Percentiles rank a stretch among this genome's conserved stretches.
Conservation (phyloP, 2,113 vertebrate genomes). For the Nipponia nippon region DNA sequence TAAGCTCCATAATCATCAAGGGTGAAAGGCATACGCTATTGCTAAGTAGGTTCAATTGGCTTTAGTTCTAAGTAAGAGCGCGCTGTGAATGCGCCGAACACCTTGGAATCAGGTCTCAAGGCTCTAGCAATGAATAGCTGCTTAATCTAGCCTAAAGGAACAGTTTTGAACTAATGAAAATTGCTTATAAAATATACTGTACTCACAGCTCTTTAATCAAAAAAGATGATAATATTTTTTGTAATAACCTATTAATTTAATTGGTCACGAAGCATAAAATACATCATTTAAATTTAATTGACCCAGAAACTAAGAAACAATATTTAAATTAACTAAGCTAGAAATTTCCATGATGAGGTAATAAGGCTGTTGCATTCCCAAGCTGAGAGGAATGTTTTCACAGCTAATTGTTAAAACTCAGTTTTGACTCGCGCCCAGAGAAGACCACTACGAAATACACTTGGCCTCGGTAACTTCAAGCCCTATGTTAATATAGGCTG, state of each 20-base stretch:
- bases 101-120: constrained; percentile 89
- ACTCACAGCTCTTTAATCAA: constrained; percentile 97
- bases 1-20: constrained; percentile 94
- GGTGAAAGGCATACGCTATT: constrained; percentile 92
- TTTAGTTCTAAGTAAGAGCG: constrained; percentile 97
- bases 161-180: constrained; percentile 97
- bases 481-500: constrained; percentile 25
- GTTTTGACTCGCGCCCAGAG: constrained; percentile 62
- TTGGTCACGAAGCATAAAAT: constrained; percentile 98
- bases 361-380: constrained; percentile 78
- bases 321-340: constrained; percentile 91
- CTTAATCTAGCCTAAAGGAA: constrained; percentile 96
- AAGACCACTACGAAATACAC: constrained; percentile 38
- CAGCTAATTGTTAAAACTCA: constrained; percentile 77
- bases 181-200: constrained; percentile 99
- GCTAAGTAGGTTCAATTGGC: constrained; percentile 98
- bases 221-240: constrained; percentile 89
- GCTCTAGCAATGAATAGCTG: constrained; percentile 87
- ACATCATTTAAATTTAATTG: constrained; percentile 99
- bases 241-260: constrained; percentile 99
- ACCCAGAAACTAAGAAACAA: constrained; percentile 97
- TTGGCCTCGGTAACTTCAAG: constrained; percentile 60
- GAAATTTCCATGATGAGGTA: constrained; percentile 85
- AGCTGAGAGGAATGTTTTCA: constrained; percentile 75
- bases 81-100: constrained; percentile 85